Evolutionary conservation across 2,888 invertebrate genomes (phyloP), one percentile per base, ranked within the genome.

Genomic region (Caenorhabditis macrosperma): DNA sequence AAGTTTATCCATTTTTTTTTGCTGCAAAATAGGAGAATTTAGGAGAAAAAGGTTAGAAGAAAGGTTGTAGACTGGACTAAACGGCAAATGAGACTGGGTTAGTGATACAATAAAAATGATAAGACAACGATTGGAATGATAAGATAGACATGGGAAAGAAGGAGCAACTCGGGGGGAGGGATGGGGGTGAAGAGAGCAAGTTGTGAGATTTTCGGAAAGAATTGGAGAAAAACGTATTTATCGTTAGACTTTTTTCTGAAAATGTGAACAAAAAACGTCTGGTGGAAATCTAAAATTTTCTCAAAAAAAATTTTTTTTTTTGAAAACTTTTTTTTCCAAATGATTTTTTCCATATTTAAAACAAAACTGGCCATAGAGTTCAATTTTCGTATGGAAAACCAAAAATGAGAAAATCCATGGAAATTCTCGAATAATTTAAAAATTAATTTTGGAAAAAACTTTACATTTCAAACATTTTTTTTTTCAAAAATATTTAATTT

Each of bases 1-100:
- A 72, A 96, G 90, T 55, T 91, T 91, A 91, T 95, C 93, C 95
- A 95, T 95, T 38, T 48, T 69, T 68, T 28, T 26, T 2, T n/a
- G 17, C 7, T 12, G 24, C 15, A 38, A 24, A 57, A 15, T 57
- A 7, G 26, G 44, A 22, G 28, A 22, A 6, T 12, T 28, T 46
- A 20, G 50, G 24, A 6, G 7, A 54, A 17, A 38, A 48, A 68
- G 30, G 22, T 7, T 15, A 35, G 41, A 20, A 35, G 17, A 50
- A 50, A 17, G 50, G 50, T 24, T 33, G 2, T 4, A 33, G 22
- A 15, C 7, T 22, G n/a, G 41, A 6, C 1, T 60, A 6, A 22
- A 22, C 12, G 35, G 44, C 17, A 44, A 44, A 44, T 44, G n/a
- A 20, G 17, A 24, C 6, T 24, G 26, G 24, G 38, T 22, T 59